Conservation (phyloP, 2,797 vertebrate genomes). For the Artibeus lituratus region DNA sequence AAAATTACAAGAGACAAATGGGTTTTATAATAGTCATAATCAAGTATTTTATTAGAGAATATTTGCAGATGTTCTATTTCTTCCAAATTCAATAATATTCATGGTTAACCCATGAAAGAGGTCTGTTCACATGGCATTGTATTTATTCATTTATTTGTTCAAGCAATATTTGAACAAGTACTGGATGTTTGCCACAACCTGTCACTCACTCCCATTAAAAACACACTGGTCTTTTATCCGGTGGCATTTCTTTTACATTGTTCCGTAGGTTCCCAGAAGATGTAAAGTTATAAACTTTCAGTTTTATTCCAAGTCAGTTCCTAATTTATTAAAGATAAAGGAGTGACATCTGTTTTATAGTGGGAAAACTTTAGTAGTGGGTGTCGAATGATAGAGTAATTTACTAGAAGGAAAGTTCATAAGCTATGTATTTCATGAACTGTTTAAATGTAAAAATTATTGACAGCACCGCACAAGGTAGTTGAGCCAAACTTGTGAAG, state of each 20-base stretch:
- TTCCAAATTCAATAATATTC: neutral
- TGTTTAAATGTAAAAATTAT: conserved; percentile 60
- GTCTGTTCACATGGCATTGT: neutral
- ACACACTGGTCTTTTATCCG: neutral
- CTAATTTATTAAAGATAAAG: conserved; percentile 41
- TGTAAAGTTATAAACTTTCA: neutral
- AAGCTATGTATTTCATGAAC: neutral
- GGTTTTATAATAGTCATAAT: neutral
- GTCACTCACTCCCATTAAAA: neutral
- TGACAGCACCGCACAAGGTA: conserved; percentile 61
- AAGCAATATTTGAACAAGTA: neutral
- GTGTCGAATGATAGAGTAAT: neutral
- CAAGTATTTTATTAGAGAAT: conserved; percentile 14
- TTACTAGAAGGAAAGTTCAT: neutral
- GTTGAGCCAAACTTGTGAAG: conserved; percentile 53
- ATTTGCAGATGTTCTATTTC: conserved; percentile 20
- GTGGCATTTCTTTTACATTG: neutral
- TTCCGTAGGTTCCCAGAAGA: neutral
- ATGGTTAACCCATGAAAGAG: neutral
- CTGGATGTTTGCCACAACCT: neutral
- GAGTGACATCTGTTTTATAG: neutral
- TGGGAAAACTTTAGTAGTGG: neutral
- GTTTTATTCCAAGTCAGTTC: neutral
- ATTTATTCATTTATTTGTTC: conserved; percentile 7
- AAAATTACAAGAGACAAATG: neutral